Percentiles rank a stretch among this genome's conserved stretches.
phyloP scores from a whole-genome alignment of 2,113 vertebrate species.

The Sapajus apella region DNA sequence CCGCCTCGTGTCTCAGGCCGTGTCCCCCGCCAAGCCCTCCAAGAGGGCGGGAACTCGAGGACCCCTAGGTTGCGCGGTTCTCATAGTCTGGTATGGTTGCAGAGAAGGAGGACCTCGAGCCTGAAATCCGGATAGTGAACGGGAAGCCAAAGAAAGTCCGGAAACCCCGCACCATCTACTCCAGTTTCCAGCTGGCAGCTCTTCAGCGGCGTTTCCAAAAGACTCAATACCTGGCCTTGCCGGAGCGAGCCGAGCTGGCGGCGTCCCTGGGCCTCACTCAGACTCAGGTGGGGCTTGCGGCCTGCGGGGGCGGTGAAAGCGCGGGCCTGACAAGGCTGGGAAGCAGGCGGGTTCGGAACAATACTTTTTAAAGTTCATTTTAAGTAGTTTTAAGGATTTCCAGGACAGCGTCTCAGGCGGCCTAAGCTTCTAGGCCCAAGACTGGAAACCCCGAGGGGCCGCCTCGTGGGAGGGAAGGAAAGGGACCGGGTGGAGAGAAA shows the following conservation, averaged over 20 bases:
- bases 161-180: slow-evolving; percentile 98
- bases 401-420: neutral
- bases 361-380: neutral
- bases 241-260: slow-evolving; percentile 96
- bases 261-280: slow-evolving; percentile 97
- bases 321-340: neutral
- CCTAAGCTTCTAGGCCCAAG: neutral
- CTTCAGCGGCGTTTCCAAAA: slow-evolving; percentile 97
- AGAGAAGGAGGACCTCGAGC: slow-evolving; percentile 98
- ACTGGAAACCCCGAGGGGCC: neutral
- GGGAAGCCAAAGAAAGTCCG: slow-evolving; percentile 99
- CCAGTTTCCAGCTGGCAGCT: slow-evolving; percentile 98
- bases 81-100: slow-evolving; percentile 76
- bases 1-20: neutral
- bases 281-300: slow-evolving; percentile 90
- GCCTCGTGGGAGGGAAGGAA: neutral
- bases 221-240: slow-evolving; percentile 97
- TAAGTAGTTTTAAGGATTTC: neutral
- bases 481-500: slow-evolving; percentile 8
- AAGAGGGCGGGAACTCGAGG: neutral
- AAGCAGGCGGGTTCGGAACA: neutral
- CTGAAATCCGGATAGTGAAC: slow-evolving; percentile 97
- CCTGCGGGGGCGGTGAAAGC: neutral
- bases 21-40: neutral
- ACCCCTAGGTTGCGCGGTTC: neutral